A percentile compares a stretch with the other conserved stretches of the same genome.
phyloP scores from a whole-genome alignment of 2,113 vertebrate species.

The Tetrao urogallus region DNA sequence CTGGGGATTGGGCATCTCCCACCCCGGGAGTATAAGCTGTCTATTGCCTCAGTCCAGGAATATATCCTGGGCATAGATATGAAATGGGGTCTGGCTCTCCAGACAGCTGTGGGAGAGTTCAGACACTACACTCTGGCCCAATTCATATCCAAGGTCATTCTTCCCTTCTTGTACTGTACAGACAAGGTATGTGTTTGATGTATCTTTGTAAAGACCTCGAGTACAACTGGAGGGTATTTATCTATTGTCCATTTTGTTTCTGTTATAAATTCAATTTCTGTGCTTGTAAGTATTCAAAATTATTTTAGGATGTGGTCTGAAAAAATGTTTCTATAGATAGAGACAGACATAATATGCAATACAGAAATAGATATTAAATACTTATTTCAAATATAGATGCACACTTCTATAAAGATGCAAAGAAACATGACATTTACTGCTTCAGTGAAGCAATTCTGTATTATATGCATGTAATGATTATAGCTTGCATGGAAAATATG shows the following conservation, averaged over 20 bases:
- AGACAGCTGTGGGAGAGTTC: too few relatives aligned
- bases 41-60: too few relatives aligned
- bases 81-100: too few relatives aligned
- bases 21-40: too few relatives aligned
- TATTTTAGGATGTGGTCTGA: background rate
- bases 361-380: background rate
- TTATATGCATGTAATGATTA: fast-evolving
- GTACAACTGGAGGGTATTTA: background rate
- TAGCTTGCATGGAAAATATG: background rate
- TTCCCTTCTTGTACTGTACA: background rate
- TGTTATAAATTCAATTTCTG: background rate
- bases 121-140: too few relatives aligned
- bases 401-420: background rate
- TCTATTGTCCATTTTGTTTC: background rate
- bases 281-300: background rate
- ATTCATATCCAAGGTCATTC: background rate
- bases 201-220: background rate
- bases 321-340: background rate
- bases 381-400: background rate
- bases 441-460: background rate
- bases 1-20: too few relatives aligned
- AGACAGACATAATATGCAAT: background rate
- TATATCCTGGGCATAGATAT: too few relatives aligned
- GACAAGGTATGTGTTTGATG: background rate
- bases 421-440: background rate